Percentiles rank a stretch among this genome's conserved stretches.
phyloP scores from a whole-genome alignment of 2,888 invertebrate genomes.

The Craniophora ligustri region DNA sequence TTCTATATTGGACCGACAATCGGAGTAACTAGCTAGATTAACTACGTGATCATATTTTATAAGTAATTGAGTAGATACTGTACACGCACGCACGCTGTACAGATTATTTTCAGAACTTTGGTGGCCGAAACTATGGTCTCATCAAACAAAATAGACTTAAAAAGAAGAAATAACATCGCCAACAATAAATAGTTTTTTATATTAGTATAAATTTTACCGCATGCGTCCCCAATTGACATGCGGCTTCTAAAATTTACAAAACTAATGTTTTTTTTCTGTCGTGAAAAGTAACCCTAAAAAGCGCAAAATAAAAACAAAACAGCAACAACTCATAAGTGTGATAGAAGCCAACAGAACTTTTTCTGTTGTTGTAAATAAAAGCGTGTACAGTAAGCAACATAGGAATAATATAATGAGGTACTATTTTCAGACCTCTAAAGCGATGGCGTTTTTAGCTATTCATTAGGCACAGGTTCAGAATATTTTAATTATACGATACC shows the following conservation, averaged over 20 bases:
- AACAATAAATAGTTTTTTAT: constrained; percentile 29
- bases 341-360: constrained; percentile 15
- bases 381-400: constrained; percentile 34
- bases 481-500: background rate
- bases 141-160: constrained; percentile 9
- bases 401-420: background rate
- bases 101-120: no score
- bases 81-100: no score
- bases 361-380: constrained; percentile 15
- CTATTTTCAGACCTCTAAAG: background rate
- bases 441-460: background rate
- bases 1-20: no score
- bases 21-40: no score
- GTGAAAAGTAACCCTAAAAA: constrained; percentile 30
- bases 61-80: no score
- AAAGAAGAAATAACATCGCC: constrained; percentile 6
- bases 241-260: constrained; percentile 47
- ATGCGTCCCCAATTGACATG: constrained; percentile 45
- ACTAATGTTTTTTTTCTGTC: constrained; percentile 46
- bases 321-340: constrained; percentile 29
- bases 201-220: no score
- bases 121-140: constrained; percentile 1
- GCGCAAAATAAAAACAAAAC: constrained; percentile 47
- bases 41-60: no score
- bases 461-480: background rate